Base-by-base conservation (phyloP, 1,140 invertebrate species). In the Nylanderia fulva region DNA sequence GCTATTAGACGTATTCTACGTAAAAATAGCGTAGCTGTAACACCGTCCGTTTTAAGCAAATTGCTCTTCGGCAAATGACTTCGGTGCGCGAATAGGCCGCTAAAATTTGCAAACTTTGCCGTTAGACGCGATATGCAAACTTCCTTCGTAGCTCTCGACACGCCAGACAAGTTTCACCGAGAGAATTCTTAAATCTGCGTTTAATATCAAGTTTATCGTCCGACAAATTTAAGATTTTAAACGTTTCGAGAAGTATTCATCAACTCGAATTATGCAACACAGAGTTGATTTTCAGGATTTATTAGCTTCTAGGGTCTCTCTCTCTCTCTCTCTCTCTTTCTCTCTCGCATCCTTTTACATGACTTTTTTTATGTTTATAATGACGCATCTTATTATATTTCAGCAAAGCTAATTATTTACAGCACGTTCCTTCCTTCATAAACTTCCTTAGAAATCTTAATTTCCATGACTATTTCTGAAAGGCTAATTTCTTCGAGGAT, bases 1-100 rank as follows among this genome's bases (percentile, higher is more conserved):
- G n/a, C 84, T 82, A 82, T 88, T 88, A 87, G 79, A 89, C 61
- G 85, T 9, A 36, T 39, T 85, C n/a, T 27, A 33, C 11, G 74
- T 18, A 79, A 82, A 83, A 52, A 58, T 24, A 71, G 15, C 27
- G 13, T 27, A 33, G 45, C 45, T 48, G 36, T 29, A 60, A 48
- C 24, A 3, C 5, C 15, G 42, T 33, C 54, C 54, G 39, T 80
- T 74, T 74, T 72, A 74, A 71, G 13, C 36, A 69, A 88, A 88
- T 84, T 85, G 58, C 71, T 75, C 18, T 18, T n/a, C 33, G 58
- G 27, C 45, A 77, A 54, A 54, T 29, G 24, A 77, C 56, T 79
- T 48, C 18, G 52, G 6, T 42, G 21, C 2, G 24, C 42, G 29
- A 72, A n/a, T 68, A 29, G 24, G 24, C 24, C 11, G 36, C 21